phyloP scores from a whole-genome alignment of 2,113 vertebrate genomes.

The Athene cunicularia region DNA sequence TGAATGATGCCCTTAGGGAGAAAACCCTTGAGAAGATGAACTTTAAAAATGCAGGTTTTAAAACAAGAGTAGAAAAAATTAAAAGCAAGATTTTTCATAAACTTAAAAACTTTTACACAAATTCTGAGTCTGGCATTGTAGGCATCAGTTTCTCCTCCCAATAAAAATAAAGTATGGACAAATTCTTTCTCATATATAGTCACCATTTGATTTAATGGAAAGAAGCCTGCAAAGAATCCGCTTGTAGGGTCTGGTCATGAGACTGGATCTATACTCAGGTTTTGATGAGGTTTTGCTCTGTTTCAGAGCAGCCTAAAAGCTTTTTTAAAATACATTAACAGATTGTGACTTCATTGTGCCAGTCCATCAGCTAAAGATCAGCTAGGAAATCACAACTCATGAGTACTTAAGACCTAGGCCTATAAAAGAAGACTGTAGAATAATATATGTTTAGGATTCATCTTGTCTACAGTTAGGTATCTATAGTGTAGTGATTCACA shows the following conservation, averaged over 20 bases:
- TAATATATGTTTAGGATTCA: not conserved
- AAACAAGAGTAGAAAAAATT: not conserved
- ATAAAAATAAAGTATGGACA: not conserved
- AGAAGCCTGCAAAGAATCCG: not conserved
- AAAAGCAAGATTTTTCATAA: not conserved
- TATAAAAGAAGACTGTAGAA: not conserved
- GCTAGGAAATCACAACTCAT: not conserved
- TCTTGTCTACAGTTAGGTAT: not conserved
- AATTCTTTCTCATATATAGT: not conserved
- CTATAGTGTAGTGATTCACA: not conserved
- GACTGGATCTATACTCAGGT: not conserved
- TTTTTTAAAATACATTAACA: not conserved
- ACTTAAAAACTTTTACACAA: not conserved
- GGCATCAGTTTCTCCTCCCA: not conserved
- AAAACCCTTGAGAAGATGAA: not conserved
- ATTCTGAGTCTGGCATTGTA: not conserved
- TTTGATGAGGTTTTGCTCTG: not conserved
- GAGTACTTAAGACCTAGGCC: not conserved
- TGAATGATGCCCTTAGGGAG: not conserved
- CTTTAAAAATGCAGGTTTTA: not conserved
- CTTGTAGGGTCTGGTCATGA: not conserved
- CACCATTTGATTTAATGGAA: not conserved
- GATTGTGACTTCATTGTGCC: not conserved
- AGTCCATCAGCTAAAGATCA: not conserved
- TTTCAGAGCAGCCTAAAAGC: not conserved